These are phyloP conservation scores for Mercenaria mercenaria DNA, from an alignment of 1,140 invertebrate species.

Conservation along the genomic window DNA sequence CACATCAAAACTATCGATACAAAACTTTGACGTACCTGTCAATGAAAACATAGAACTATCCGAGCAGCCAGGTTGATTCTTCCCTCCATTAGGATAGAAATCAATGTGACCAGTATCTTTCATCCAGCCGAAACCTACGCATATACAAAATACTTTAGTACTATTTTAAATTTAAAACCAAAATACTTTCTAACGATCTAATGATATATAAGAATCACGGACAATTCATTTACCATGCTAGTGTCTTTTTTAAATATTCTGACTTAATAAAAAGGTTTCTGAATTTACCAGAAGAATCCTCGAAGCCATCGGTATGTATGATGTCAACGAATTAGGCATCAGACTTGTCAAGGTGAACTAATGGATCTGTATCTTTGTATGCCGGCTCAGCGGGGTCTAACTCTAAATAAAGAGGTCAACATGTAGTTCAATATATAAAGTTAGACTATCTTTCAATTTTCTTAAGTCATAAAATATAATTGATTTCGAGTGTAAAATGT, in stretches of 20 bases:
- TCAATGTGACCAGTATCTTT: conserved; percentile 90
- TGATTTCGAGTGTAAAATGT: too few relatives aligned
- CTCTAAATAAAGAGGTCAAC: conserved; percentile 86
- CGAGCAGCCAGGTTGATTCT: conserved; percentile 83
- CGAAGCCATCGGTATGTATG: conserved; percentile 93
- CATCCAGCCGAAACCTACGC: conserved; percentile 78
- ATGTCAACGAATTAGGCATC: conserved; percentile 91
- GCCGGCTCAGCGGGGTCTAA: conserved; percentile 97
- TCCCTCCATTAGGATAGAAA: conserved; percentile 90
- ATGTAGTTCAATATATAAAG: too few relatives aligned
- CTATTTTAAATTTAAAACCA: too few relatives aligned
- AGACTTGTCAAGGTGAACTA: conserved; percentile 93
- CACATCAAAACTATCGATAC: neutral
- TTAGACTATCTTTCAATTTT: too few relatives aligned
- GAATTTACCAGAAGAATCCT: conserved; percentile 48
- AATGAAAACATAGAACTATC: conserved; percentile 71
- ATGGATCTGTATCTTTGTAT: conserved; percentile 93
- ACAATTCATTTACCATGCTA: too few relatives aligned
- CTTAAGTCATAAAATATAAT: too few relatives aligned
- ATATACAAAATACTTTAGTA: too few relatives aligned
- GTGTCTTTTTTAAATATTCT: too few relatives aligned
- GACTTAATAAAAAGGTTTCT: too few relatives aligned
- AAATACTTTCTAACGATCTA: too few relatives aligned
- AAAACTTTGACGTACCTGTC: conserved; percentile 45
- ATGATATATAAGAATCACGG: too few relatives aligned